Percentiles rank a stretch among this genome's conserved stretches.
These are phyloP conservation scores for Hydriomena furcata DNA, from an alignment of 2,888 invertebrate species.

Conservation along the genomic window DNA sequence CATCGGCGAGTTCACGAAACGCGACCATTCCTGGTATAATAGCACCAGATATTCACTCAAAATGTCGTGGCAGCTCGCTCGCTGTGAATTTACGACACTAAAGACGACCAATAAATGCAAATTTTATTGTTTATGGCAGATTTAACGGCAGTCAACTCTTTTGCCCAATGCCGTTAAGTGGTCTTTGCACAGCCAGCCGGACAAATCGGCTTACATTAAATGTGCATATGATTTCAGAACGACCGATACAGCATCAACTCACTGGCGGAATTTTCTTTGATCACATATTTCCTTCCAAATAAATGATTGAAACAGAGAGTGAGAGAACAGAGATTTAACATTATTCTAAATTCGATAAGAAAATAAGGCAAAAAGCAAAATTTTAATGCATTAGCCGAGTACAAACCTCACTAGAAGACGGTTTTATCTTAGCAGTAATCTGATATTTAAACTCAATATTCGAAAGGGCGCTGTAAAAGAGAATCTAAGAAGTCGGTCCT, in stretches of 20 bases:
- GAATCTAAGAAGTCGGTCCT: constrained; percentile 40
- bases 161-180: constrained; percentile 75
- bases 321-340: no score
- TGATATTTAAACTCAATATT: constrained; percentile 31
- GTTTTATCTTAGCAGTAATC: constrained; percentile 16
- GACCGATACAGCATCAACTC: not conserved
- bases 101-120: constrained; percentile 82
- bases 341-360: no score
- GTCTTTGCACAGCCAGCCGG: constrained; percentile 54
- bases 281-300: no score
- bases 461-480: constrained; percentile 29
- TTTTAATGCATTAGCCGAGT: not conserved
- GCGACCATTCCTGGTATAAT: constrained; percentile 63
- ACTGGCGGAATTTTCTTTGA: no score
- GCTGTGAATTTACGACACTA: constrained; percentile 73
- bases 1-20: constrained; percentile 67
- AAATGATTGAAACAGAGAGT: no score
- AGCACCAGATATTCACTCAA: constrained; percentile 74
- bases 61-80: constrained; percentile 77
- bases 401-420: no score
- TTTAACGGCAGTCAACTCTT: constrained; percentile 79
- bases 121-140: constrained; percentile 82
- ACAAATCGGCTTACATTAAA: constrained; percentile 56
- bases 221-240: constrained; percentile 27
- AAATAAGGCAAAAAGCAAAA: not conserved